Evolutionary conservation across 2,113 vertebrate genomes (phyloP), one percentile per base, ranked within the genome.

Genomic region (Gallinago paraguaiae): DNA sequence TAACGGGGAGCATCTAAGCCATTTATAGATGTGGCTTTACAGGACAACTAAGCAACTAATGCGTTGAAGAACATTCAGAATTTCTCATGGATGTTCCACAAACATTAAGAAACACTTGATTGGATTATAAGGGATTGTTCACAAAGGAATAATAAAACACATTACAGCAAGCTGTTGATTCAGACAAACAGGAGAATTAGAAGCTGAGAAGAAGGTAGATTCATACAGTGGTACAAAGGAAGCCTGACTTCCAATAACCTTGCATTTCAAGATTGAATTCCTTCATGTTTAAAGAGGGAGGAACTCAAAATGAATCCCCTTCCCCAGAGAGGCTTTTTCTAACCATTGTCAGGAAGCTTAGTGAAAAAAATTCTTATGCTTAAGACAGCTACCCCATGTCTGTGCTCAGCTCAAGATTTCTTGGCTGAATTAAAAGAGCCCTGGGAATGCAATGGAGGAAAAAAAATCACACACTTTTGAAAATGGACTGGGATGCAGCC

Each of bases 401-500:
- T 63, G 0, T 31, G 7, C n/a, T 72, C 45, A 75, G 14, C 13
- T 79, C 39, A 37, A 28, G 13, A 16, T 61, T 79, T 69, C 57
- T 61, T 30, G 39, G 4, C 30, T 71, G 41, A 78, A 51, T 48
- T 48, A 48, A 72, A 77, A 76, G 23, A 57, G 3, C 20, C 3
- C 13, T 41, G 28, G 27, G 3, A 82, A 75, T 16, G 6, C 24
- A 82, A 16, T 9, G 59, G 50, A 46, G 3, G 5, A 72, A 88
- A 77, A 24, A 68, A 7, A 5, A 19, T 48, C 8, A 13, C 11
- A 25, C 6, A 1, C 23, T 63, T 61, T 16, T 24, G 41, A 57
- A 54, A 30, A 17, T 54, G 43, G 7, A 27, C 64, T 74, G 0
- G 0, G 10, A 19, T 41, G n/a, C 20, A 59, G 30, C 20, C 54